Conservation (phyloP, 2,797 vertebrate species). For the Danio jaintianensis region DNA sequence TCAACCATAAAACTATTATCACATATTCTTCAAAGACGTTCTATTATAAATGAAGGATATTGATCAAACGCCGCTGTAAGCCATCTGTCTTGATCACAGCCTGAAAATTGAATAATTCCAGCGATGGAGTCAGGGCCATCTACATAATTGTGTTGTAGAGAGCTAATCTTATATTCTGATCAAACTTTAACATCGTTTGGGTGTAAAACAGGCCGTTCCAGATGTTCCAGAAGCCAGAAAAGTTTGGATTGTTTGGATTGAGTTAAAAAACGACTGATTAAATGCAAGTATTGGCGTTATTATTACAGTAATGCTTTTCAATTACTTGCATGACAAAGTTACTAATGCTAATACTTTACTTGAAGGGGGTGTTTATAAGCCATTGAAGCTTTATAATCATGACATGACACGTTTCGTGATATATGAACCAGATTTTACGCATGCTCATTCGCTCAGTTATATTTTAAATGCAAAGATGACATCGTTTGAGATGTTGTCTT, state of each 20-base stretch:
- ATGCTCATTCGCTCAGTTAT: no score
- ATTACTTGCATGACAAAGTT: not conserved
- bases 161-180: not conserved
- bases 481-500: no score
- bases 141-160: constrained; percentile 1
- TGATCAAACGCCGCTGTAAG: constrained; percentile 39
- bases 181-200: not conserved
- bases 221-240: not conserved
- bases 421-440: no score
- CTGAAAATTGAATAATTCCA: constrained; percentile 20
- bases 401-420: no score
- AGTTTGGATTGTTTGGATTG: not conserved
- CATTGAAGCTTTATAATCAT: no score
- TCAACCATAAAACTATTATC: constrained; percentile 46
- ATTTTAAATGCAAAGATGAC: no score
- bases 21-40: constrained; percentile 39
- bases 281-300: not conserved
- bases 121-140: not conserved
- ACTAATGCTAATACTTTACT: no score
- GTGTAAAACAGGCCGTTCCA: not conserved
- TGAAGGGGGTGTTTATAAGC: no score
- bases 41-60: constrained; percentile 43
- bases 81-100: constrained; percentile 42
- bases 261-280: not conserved
- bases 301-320: not conserved